These are phyloP conservation scores for Sinocyclocheilus anophthalmus DNA, from an alignment of 2,113 vertebrate genomes.

Conservation along the genomic window DNA sequence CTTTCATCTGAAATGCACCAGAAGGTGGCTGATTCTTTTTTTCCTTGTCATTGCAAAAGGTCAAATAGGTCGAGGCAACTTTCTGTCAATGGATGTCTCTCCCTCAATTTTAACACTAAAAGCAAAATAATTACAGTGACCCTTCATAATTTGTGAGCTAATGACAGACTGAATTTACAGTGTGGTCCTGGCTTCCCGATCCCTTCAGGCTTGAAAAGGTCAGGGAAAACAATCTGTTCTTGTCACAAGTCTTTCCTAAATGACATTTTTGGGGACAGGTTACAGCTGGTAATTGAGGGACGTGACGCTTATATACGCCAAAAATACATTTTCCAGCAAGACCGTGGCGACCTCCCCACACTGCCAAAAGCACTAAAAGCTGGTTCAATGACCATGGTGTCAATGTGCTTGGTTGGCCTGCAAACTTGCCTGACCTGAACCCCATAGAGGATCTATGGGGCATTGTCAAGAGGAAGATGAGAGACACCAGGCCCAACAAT, in stretches of 20 bases:
- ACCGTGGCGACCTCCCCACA: too few relatives aligned
- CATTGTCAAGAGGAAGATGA: too few relatives aligned
- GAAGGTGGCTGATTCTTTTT: not conserved
- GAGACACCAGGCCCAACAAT: too few relatives aligned
- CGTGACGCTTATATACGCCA: slow-evolving; percentile 18
- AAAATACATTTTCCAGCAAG: too few relatives aligned
- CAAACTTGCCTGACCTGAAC: too few relatives aligned
- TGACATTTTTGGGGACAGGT: not conserved
- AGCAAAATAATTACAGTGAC: slow-evolving; percentile 44
- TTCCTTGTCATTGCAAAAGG: not conserved
- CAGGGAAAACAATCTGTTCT: slow-evolving; percentile 29
- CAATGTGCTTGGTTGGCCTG: too few relatives aligned
- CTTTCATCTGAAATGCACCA: not conserved
- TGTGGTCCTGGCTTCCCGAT: not conserved
- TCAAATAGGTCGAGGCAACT: not conserved
- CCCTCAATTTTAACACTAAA: slow-evolving; percentile 1
- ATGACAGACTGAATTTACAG: slow-evolving; percentile 12
- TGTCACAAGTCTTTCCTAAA: not conserved
- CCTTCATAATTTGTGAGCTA: slow-evolving; percentile 1
- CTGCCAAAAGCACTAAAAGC: too few relatives aligned
- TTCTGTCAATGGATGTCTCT: slow-evolving; percentile 9
- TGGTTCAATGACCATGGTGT: too few relatives aligned
- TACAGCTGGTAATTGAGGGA: slow-evolving; percentile 26
- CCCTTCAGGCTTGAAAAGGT: not conserved
- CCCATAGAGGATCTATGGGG: too few relatives aligned